Percentiles rank a stretch among this genome's conserved stretches.
Conservation (phyloP, 2,113 vertebrate species). For the Montifringilla adamsi region DNA sequence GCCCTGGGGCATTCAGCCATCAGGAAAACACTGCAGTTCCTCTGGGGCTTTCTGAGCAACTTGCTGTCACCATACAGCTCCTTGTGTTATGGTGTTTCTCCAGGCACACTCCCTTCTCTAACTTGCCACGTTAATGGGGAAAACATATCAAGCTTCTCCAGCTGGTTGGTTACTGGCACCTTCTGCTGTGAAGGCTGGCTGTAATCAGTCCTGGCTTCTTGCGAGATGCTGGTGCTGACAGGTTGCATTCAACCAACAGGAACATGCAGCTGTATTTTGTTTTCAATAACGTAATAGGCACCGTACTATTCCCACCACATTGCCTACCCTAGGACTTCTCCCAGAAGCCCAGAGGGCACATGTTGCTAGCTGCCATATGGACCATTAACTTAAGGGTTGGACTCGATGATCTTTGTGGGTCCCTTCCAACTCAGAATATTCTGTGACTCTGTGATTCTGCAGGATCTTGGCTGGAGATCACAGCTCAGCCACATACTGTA, state of each 20-base stretch:
- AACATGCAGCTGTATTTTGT: neutral
- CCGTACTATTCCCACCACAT: neutral
- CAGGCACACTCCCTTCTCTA: neutral
- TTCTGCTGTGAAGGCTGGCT: neutral
- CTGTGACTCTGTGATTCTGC: neutral
- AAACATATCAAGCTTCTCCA: neutral
- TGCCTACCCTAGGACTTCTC: neutral
- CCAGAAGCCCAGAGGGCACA: neutral
- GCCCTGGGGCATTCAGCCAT: neutral
- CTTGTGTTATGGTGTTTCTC: neutral
- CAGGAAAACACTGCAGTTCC: neutral
- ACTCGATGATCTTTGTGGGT: neutral
- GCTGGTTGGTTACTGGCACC: neutral
- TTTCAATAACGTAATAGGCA: neutral
- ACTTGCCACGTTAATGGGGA: neutral
- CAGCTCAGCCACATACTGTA: neutral
- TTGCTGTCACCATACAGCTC: neutral
- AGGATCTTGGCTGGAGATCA: neutral
- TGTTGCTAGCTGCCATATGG: neutral
- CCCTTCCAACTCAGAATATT: neutral
- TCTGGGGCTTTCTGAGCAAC: neutral
- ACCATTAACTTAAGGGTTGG: neutral
- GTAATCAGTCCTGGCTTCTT: neutral
- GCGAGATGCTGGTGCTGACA: constrained; percentile 5
- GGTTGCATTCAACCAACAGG: constrained; percentile 6